Base-by-base conservation (phyloP, 23 tunicate genomes). In the Phallusia fumigata region DNA sequence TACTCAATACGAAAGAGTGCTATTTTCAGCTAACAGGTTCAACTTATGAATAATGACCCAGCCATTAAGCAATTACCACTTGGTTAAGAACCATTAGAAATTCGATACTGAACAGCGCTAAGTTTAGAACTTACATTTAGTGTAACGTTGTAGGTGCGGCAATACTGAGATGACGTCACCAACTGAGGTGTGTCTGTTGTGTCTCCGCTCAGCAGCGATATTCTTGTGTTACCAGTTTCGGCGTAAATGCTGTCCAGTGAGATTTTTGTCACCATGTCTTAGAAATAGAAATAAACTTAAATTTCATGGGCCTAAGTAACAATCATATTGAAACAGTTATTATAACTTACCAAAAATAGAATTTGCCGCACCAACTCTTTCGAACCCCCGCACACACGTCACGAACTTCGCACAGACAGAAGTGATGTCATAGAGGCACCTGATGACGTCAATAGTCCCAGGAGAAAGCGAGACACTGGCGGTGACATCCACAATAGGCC, bases 401-500 rank as follows among this genome's bases (percentile, higher is more conserved):
- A 19, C 13, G 18, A 78, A 28, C 33, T 2, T 36, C 30, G 81
- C 35, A 19, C 81, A 78, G 2, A 44, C 32, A 1, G 30, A 19
- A 2, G 81, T 40, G 58, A 30, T 21, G 81, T 74, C 45, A 33
- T 32, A 33, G 2, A 78, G 44, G 35, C 78, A 74, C 40, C n/a
- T 74, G 19, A 28, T 74, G 35, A 74, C 78, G 45, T 74, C 77
- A 19, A 74, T 33, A 18, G 45, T 5, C 34, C 33, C 34, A 18
- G 77, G 34, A 1, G n/a, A 19, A 6, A 74, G 35, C 2, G 12
- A 3, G 5, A 74, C 45, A 3, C 34, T 19, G 6, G 35, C 77
- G 3, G 40, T 33, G 45, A 74, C 77, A 34, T 74, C 69, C 8
- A 74, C 34, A 33, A 74, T 74, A 1, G 78, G 78, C 1, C 78